These are phyloP conservation scores for Drosophila hydei DNA, from an alignment of 1,140 invertebrate genomes.

Conservation along the genomic window DNA sequence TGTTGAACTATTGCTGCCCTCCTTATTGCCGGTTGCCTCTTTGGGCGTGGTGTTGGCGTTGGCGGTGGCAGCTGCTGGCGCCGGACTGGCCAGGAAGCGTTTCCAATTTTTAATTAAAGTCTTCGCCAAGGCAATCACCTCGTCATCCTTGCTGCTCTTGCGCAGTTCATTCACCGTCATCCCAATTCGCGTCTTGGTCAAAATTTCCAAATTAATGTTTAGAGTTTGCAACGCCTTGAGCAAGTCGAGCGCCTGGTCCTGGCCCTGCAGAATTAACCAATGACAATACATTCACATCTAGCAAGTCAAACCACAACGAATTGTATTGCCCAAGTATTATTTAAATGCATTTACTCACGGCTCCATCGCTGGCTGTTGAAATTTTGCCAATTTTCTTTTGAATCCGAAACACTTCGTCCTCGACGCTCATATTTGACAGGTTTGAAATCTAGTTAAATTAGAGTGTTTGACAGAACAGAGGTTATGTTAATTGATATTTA, in stretches of 20 bases:
- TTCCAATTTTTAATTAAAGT: constrained; percentile 99
- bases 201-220: constrained; percentile 94
- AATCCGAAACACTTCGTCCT: constrained; percentile 96
- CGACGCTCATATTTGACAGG: constrained; percentile 89
- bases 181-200: constrained; percentile 98
- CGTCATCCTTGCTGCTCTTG: constrained; percentile 97
- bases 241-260: constrained; percentile 95
- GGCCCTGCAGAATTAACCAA: constrained; percentile 86
- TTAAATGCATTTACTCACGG: constrained; percentile 87
- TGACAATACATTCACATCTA: too few relatives aligned
- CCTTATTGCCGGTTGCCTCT: constrained; percentile 54
- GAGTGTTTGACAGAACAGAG: constrained; percentile 24
- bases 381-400: constrained; percentile 98
- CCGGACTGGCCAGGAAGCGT: constrained; percentile 91
- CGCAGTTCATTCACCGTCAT: constrained; percentile 99
- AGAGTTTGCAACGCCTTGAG: constrained; percentile 94
- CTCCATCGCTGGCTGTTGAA: constrained; percentile 91
- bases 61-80: constrained; percentile 13
- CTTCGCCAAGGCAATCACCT: constrained; percentile 96
- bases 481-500: constrained; percentile 50
- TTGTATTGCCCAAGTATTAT: too few relatives aligned
- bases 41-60: constrained; percentile 38
- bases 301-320: too few relatives aligned
- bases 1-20: constrained; percentile 66
- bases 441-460: constrained; percentile 13